Percentiles rank a stretch among this genome's conserved stretches.
These are phyloP conservation scores for Quadriops clusia DNA, from an alignment of 2,888 invertebrate genomes.

Conservation along the genomic window DNA sequence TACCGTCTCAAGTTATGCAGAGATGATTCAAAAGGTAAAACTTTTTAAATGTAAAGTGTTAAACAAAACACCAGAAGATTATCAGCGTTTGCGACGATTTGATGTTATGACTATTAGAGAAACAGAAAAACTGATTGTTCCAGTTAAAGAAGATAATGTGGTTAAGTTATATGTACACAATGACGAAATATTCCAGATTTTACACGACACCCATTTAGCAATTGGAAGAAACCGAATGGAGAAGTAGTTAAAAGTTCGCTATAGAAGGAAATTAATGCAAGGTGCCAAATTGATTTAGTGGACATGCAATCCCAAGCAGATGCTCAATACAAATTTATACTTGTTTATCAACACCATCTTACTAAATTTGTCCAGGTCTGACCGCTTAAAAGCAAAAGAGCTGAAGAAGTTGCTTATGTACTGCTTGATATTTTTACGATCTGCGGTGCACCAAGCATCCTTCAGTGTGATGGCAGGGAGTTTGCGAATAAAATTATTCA, in stretches of 20 bases:
- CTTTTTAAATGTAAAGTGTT: too few relatives aligned
- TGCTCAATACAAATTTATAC: constrained; percentile 24
- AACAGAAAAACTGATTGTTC: too few relatives aligned
- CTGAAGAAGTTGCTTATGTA: constrained; percentile 24
- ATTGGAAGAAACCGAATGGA: constrained; percentile 12
- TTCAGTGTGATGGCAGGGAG: constrained; percentile 17
- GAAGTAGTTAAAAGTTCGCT: too few relatives aligned
- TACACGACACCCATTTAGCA: constrained; percentile 13
- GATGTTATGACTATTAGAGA: too few relatives aligned
- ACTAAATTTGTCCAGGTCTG: constrained; percentile 27
- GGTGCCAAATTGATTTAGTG: constrained; percentile 13
- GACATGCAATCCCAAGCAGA: constrained; percentile 25
- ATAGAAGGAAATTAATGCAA: too few relatives aligned
- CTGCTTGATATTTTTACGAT: constrained; percentile 18
- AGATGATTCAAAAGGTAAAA: too few relatives aligned
- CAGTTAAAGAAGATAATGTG: too few relatives aligned
- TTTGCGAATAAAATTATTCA: constrained; percentile 15
- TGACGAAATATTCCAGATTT: constrained; percentile 14
- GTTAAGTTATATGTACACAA: too few relatives aligned
- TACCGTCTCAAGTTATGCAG: too few relatives aligned
- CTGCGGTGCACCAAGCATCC: constrained; percentile 17
- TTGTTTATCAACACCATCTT: constrained; percentile 26
- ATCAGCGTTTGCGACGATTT: too few relatives aligned
- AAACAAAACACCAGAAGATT: too few relatives aligned
- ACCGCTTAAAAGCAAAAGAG: constrained; percentile 22